phyloP scores from a whole-genome alignment of 1,140 invertebrate species.

The Heliconius hewitsoni region DNA sequence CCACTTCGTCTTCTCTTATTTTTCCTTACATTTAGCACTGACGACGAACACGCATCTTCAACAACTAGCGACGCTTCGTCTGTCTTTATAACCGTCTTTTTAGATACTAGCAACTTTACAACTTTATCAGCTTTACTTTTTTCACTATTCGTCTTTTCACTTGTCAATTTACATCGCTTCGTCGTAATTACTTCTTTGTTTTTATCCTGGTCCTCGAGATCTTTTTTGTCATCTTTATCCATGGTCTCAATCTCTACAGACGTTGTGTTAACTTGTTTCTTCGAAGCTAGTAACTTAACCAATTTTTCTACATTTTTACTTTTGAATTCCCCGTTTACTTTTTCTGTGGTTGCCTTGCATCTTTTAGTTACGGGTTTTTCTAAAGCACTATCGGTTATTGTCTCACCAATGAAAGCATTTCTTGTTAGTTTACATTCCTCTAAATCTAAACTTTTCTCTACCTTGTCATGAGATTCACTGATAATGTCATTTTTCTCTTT shows the following conservation, averaged over 20 bases:
- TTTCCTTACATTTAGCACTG: conserved; percentile 43
- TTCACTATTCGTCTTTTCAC: conserved; percentile 46
- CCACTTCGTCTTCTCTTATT: conserved; percentile 53
- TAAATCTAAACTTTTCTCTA: conserved; percentile 21
- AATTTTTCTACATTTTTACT: conserved; percentile 53
- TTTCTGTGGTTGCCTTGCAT: conserved; percentile 35
- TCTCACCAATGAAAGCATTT: conserved; percentile 16
- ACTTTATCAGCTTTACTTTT: conserved; percentile 62
- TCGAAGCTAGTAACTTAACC: conserved; percentile 55
- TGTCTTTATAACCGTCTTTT: conserved; percentile 66
- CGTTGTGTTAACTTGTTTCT: conserved; percentile 38
- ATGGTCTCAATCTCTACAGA: conserved; percentile 27
- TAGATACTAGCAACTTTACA: conserved; percentile 65
- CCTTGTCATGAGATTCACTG: conserved; percentile 49
- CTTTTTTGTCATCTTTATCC: conserved; percentile 15
- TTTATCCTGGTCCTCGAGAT: conserved; percentile 22
- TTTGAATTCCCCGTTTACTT: conserved; percentile 44
- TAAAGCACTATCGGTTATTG: conserved; percentile 14
- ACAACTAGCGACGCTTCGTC: conserved; percentile 66
- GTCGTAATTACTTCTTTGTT: conserved; percentile 26
- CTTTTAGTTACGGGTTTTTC: conserved; percentile 39
- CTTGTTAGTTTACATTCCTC: conserved; percentile 18
- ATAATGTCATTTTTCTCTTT: conserved; percentile 28
- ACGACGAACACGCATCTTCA: conserved; percentile 67
- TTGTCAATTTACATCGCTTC: conserved; percentile 45